Evolutionary conservation across 2,113 vertebrate species (phyloP).

Genomic region (Haliaeetus leucogaster): DNA sequence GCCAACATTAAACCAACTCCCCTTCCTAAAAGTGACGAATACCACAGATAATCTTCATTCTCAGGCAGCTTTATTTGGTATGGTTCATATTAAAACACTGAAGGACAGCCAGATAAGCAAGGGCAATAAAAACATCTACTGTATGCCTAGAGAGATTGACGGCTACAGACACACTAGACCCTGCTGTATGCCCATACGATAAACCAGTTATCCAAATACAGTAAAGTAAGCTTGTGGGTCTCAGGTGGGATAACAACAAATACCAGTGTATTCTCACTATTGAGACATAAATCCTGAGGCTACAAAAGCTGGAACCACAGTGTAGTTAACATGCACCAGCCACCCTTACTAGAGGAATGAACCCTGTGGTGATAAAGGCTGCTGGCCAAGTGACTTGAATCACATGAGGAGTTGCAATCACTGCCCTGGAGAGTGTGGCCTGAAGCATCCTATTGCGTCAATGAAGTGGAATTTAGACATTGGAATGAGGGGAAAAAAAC

Average conservation of each 20-base stretch:
- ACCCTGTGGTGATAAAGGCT: not conserved
- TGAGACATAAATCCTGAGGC: not conserved
- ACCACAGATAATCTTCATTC: conserved; percentile 36
- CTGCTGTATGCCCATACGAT: not conserved
- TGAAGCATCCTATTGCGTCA: not conserved
- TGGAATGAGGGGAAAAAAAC: not conserved
- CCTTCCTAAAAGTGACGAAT: conserved; percentile 14
- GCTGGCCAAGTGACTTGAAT: conserved; percentile 18
- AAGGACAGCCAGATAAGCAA: conserved; percentile 26
- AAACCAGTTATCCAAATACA: not conserved
- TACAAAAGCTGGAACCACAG: not conserved
- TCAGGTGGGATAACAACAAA: conserved; percentile 4
- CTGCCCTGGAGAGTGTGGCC: not conserved
- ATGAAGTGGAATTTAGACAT: not conserved
- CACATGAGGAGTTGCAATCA: not conserved
- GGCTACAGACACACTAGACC: not conserved
- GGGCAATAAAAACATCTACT: conserved; percentile 5
- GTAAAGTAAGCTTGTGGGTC: not conserved
- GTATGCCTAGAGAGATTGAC: not conserved
- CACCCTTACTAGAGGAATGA: not conserved
- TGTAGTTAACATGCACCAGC: not conserved
- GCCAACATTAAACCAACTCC: conserved; percentile 16
- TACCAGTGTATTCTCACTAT: not conserved
- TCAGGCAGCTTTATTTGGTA: conserved; percentile 24
- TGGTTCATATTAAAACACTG: conserved; percentile 35